Conservation (phyloP, 2,888 invertebrate species). For the Yponomeuta evonymella region DNA sequence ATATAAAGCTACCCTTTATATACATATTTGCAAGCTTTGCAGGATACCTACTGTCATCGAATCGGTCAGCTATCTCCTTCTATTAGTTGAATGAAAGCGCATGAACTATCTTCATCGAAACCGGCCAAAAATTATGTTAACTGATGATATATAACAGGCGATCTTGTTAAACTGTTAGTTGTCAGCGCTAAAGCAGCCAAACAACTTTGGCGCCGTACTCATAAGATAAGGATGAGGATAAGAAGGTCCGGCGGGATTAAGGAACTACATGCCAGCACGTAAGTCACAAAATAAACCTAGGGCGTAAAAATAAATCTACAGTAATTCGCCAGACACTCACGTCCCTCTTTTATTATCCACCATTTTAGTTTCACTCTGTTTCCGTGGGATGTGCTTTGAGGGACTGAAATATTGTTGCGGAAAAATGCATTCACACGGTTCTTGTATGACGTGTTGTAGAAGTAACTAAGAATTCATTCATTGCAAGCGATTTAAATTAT, state of each 20-base stretch:
- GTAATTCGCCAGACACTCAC: constrained; percentile 36
- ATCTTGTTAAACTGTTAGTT: neutral
- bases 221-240: neutral
- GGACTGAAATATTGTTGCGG: neutral
- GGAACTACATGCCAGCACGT: constrained; percentile 25
- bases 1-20: no score
- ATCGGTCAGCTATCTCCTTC: no score
- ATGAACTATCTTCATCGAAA: no score
- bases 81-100: no score
- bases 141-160: no score
- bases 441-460: no score
- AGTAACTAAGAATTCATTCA: no score
- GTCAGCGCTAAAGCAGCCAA: neutral
- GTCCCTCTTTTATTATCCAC: constrained; percentile 41
- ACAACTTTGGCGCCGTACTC: neutral
- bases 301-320: constrained; percentile 38
- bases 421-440: no score
- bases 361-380: constrained; percentile 35
- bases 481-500: no score
- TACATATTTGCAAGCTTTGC: no score
- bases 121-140: no score
- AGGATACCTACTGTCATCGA: no score
- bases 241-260: neutral
- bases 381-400: neutral
- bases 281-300: constrained; percentile 27